A percentile compares a stretch with the other conserved stretches of the same genome.
Conservation (phyloP, 2,113 vertebrate species). For the Bufo bufo region DNA sequence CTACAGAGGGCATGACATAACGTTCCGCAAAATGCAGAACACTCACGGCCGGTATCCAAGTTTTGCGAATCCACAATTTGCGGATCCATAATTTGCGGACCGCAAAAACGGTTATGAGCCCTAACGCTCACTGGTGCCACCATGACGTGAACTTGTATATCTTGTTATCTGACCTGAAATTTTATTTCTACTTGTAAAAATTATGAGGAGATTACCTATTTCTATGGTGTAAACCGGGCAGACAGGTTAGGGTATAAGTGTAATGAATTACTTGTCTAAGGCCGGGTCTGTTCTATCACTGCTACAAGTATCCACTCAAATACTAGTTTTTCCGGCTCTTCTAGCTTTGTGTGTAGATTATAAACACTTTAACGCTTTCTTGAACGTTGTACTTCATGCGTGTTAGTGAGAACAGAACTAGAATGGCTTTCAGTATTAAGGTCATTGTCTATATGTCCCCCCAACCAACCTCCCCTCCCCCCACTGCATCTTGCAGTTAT, state of each 20-base stretch:
- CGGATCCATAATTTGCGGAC: no score
- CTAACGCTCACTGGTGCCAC: neutral
- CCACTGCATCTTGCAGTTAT: no score
- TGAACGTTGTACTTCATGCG: neutral
- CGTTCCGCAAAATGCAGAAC: no score
- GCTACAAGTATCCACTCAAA: neutral
- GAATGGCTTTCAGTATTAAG: neutral
- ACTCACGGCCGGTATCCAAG: no score
- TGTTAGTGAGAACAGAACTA: neutral
- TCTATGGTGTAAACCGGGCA: neutral
- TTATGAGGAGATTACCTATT: neutral
- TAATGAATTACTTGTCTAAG: neutral
- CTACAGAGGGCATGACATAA: no score
- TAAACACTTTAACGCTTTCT: neutral
- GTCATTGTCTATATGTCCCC: neutral
- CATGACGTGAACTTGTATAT: neutral
- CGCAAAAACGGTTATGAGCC: no score
- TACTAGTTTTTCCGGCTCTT: constrained; percentile 3
- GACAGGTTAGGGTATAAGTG: neutral
- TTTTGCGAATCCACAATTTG: no score
- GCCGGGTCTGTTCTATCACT: neutral
- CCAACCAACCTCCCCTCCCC: no score
- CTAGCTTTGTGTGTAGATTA: neutral
- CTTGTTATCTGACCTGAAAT: neutral
- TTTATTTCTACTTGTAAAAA: neutral